A percentile compares a stretch with the other conserved stretches of the same genome.
Evolutionary conservation across 2,888 invertebrate species (phyloP).

Genomic region (Ceraclea dissimilis): DNA sequence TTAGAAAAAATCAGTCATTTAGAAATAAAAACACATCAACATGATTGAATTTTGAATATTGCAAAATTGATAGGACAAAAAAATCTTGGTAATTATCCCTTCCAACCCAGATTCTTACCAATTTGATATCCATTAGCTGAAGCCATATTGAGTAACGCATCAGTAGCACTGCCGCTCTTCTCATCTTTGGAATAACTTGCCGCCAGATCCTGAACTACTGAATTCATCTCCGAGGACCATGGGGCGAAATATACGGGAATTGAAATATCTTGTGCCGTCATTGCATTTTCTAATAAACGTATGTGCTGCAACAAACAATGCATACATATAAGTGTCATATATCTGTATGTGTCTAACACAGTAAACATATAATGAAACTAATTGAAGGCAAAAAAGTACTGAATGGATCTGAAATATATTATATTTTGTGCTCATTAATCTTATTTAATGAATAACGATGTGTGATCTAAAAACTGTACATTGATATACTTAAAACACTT

Average conservation of each 20-base stretch:
- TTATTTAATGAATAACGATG: too few species aligned
- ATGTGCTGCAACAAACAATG: conserved; percentile 56
- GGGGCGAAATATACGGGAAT: conserved; percentile 84
- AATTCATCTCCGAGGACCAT: conserved; percentile 66
- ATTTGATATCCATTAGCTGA: conserved; percentile 94
- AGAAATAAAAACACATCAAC: too few species aligned
- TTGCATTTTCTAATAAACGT: conserved; percentile 69
- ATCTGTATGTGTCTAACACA: too few species aligned
- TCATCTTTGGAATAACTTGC: conserved; percentile 61
- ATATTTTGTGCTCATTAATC: too few species aligned
- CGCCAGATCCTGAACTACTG: conserved; percentile 69
- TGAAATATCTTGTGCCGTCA: conserved; percentile 69
- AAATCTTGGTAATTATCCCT: too few species aligned
- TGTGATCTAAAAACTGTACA: too few species aligned
- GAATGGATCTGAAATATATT: too few species aligned
- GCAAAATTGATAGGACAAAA: too few species aligned
- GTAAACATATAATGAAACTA: not conserved
- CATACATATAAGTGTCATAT: too few species aligned
- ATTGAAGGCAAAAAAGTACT: not conserved
- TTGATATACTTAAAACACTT: too few species aligned
- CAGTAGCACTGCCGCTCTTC: conserved; percentile 66
- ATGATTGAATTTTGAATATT: too few species aligned
- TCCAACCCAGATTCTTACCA: conserved; percentile 33
- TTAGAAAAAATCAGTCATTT: too few species aligned
- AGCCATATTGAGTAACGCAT: conserved; percentile 79